Percentiles rank a stretch among this genome's conserved stretches.
phyloP scores from a whole-genome alignment of 2,888 invertebrate species.

The Halictus quadricinctus region DNA sequence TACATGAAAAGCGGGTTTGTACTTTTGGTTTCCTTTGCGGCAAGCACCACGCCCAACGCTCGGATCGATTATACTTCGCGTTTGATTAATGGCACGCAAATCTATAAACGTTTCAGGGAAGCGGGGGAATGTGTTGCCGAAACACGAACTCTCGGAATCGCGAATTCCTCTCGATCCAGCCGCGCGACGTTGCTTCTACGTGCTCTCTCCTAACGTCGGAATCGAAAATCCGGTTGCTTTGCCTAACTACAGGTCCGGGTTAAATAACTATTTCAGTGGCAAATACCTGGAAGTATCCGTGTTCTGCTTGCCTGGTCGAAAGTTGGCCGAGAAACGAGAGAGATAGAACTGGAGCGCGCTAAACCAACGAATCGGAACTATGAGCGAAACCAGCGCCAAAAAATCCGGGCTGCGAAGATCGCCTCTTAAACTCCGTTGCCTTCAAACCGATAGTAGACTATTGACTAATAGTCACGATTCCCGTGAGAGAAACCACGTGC shows the following conservation, averaged over 20 bases:
- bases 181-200: constrained; percentile 6
- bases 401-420: not conserved
- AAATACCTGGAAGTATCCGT: constrained; percentile 34
- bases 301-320: not conserved
- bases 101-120: constrained; percentile 44
- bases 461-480: not conserved
- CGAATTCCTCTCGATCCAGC: constrained; percentile 41
- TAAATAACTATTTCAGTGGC: constrained; percentile 31
- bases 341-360: not conserved
- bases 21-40: constrained; percentile 8
- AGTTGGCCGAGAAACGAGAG: not conserved
- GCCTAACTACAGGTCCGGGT: constrained; percentile 18
- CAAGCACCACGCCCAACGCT: constrained; percentile 43
- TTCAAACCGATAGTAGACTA: not conserved
- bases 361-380: not conserved
- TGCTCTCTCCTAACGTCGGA: not conserved
- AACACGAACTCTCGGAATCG: constrained; percentile 24
- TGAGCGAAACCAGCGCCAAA: not conserved
- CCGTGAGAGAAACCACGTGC: not conserved
- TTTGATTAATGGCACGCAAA: constrained; percentile 53
- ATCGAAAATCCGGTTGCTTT: constrained; percentile 1
- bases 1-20: not conserved
- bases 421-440: not conserved
- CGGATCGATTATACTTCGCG: constrained; percentile 52
- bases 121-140: constrained; percentile 23